Conservation (phyloP, 2,797 vertebrate species). For the Coluber constrictor region DNA sequence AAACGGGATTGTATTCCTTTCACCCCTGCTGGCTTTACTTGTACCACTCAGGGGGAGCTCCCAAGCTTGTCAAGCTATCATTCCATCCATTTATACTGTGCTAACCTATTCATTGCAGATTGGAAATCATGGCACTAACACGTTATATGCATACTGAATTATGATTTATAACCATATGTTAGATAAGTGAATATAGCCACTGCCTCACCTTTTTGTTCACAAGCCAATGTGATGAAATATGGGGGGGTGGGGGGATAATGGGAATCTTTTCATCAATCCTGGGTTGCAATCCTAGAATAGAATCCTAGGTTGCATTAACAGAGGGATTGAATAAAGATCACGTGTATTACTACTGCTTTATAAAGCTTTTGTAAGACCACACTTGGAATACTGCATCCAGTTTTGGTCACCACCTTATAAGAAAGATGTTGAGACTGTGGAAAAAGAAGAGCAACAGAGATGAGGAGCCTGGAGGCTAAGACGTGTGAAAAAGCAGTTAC, state of each 20-base stretch:
- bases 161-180: background rate
- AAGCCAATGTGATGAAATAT: background rate
- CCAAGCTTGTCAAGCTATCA: background rate
- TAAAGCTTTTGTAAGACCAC: too few relatives aligned
- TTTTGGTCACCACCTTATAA: background rate
- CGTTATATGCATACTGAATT: background rate
- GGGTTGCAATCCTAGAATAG: too few relatives aligned
- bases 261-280: background rate
- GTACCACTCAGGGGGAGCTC: background rate
- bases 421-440: background rate
- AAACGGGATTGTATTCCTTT: background rate
- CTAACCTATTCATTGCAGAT: background rate
- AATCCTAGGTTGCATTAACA: too few relatives aligned
- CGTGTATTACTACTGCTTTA: too few relatives aligned
- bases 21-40: background rate
- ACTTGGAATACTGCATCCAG: too few relatives aligned
- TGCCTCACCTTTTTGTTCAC: background rate
- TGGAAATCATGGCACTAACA: background rate
- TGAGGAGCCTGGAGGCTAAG: background rate
- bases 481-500: background rate
- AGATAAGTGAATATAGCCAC: background rate
- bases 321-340: too few relatives aligned
- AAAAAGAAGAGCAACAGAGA: background rate
- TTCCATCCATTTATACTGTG: background rate
- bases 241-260: background rate